phyloP scores from a whole-genome alignment of 2,113 vertebrate species.

The Enhydra lutris region DNA sequence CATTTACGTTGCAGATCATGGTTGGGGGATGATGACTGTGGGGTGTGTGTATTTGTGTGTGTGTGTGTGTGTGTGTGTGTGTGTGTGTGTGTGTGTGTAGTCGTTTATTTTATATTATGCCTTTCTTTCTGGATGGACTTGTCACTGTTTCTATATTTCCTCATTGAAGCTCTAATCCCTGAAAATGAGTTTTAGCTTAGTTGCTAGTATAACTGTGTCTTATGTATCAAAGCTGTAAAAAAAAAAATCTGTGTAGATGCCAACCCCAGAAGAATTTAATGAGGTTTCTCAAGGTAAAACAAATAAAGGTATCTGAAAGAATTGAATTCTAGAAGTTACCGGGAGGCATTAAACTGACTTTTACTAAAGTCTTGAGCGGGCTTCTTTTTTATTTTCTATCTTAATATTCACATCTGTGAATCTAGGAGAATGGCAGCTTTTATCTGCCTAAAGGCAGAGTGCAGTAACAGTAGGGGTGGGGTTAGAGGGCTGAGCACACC shows the following conservation, averaged over 20 bases:
- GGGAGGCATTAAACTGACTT: background rate
- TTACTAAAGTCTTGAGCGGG: background rate
- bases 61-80: background rate
- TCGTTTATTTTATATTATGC: background rate
- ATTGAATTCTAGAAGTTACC: background rate
- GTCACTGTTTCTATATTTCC: background rate
- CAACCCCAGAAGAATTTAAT: background rate
- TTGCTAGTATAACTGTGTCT: background rate
- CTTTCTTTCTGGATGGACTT: background rate
- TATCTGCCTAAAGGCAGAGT: background rate
- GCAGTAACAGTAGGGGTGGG: background rate
- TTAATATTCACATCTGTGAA: background rate
- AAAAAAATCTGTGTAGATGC: background rate
- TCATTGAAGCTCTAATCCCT: background rate
- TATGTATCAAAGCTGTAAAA: background rate
- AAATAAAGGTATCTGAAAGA: background rate
- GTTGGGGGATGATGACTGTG: background rate
- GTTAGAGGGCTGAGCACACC: background rate
- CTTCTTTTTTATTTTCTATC: background rate
- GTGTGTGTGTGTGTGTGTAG: background rate
- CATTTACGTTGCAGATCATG: background rate
- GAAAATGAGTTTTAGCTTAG: background rate
- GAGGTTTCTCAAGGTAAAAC: background rate
- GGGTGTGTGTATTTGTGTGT: background rate
- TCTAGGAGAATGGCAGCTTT: background rate